A percentile compares a stretch with the other conserved stretches of the same genome.
phyloP scores from a whole-genome alignment of 2,888 invertebrate species.

The Spatulosminthurus flaviceps region DNA sequence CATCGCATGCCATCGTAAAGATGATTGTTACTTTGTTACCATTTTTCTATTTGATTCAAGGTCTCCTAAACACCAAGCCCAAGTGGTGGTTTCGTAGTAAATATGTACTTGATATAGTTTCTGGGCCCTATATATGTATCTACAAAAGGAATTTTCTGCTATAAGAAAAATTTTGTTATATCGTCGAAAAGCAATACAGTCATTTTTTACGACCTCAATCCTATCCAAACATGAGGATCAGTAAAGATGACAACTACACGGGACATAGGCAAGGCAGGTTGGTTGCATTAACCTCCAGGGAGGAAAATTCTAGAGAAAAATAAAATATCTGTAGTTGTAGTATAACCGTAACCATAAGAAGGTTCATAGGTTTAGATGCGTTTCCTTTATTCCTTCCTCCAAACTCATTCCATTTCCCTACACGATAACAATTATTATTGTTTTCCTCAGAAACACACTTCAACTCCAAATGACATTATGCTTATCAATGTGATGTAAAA shows the following conservation, averaged over 20 bases:
- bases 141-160: background rate
- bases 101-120: too few relatives aligned
- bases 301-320: constrained; percentile 8
- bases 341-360: constrained; percentile 2
- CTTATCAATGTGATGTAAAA: too few relatives aligned
- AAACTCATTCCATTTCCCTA: too few relatives aligned
- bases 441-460: too few relatives aligned
- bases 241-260: constrained; percentile 30
- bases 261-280: constrained; percentile 11
- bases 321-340: too few relatives aligned
- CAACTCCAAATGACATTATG: too few relatives aligned
- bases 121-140: too few relatives aligned
- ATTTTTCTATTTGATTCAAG: constrained; percentile 32
- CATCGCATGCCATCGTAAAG: constrained; percentile 45
- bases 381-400: background rate
- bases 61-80: constrained; percentile 19
- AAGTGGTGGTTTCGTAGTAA: constrained; percentile 7
- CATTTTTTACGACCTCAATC: constrained; percentile 40
- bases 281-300: background rate
- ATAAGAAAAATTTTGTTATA: background rate
- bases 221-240: constrained; percentile 29
- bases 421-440: too few relatives aligned
- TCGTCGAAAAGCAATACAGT: background rate
- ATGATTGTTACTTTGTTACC: constrained; percentile 38
- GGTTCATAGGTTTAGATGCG: background rate